Conservation (phyloP, 2,113 vertebrate genomes). For the Lampris incognitus region DNA sequence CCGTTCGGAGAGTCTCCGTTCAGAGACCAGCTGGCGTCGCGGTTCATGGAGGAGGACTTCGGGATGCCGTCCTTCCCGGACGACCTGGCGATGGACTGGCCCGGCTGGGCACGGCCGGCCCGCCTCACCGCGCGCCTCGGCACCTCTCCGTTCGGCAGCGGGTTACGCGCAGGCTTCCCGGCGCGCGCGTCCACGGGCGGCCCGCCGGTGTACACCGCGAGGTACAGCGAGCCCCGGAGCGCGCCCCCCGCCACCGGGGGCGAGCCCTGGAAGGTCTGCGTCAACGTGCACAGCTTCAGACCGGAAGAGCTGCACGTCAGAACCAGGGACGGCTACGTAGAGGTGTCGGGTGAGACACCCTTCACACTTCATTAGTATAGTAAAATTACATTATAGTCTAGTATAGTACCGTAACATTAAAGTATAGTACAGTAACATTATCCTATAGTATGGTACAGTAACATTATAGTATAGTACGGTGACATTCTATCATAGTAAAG, state of each 20-base stretch:
- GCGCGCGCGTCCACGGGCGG: conserved; percentile 76
- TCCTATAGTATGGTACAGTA: no score
- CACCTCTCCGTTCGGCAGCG: conserved; percentile 84
- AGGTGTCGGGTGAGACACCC: conserved; percentile 93
- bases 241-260: conserved; percentile 82
- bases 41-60: conserved; percentile 95
- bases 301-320: conserved; percentile 93
- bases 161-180: conserved; percentile 86
- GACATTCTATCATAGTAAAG: no score
- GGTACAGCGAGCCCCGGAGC: conserved; percentile 86
- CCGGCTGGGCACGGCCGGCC: conserved; percentile 90
- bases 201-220: conserved; percentile 79
- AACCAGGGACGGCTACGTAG: conserved; percentile 95
- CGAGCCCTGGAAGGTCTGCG: conserved; percentile 98
- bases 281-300: conserved; percentile 97
- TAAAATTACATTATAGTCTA: no score
- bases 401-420: no score
- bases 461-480: no score
- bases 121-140: conserved; percentile 85
- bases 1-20: conserved; percentile 90
- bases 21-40: conserved; percentile 88
- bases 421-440: no score
- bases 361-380: no score
- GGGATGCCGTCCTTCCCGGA: conserved; percentile 91
- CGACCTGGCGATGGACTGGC: conserved; percentile 92